Evolutionary conservation across 2,888 invertebrate species (phyloP).

Genomic region (Didymodactylos carnosus): DNA sequence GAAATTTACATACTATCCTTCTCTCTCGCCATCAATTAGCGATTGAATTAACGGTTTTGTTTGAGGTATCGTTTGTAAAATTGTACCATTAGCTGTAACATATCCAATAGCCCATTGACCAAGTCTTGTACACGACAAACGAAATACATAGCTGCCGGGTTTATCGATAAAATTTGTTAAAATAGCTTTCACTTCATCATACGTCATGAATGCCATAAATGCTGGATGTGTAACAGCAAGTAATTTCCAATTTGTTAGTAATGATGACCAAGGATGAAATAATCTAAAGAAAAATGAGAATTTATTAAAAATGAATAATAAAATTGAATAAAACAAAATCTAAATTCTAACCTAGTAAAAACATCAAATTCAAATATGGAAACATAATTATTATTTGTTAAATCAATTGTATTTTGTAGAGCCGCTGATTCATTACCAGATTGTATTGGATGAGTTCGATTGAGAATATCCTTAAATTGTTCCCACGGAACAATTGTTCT

Average conservation of each 20-base stretch:
- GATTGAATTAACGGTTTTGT: slow-evolving; percentile 74
- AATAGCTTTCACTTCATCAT: slow-evolving; percentile 67
- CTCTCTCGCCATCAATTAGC: slow-evolving; percentile 81
- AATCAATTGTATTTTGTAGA: slow-evolving; percentile 90
- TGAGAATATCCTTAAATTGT: slow-evolving; percentile 72
- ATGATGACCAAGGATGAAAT: slow-evolving; percentile 95
- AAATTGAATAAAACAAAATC: too few relatives aligned
- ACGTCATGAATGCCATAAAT: slow-evolving; percentile 94
- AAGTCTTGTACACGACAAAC: slow-evolving; percentile 84
- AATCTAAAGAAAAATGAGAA: slow-evolving; percentile 37
- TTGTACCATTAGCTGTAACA: slow-evolving; percentile 90
- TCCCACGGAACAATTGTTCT: slow-evolving; percentile 85
- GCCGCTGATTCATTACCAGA: slow-evolving; percentile 94
- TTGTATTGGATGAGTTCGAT: slow-evolving; percentile 80
- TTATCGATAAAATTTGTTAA: not conserved
- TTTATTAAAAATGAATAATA: not conserved
- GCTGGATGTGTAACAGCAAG: slow-evolving; percentile 96
- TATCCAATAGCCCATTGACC: slow-evolving; percentile 99
- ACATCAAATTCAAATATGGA: slow-evolving; percentile 99
- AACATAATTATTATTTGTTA: slow-evolving; percentile 97
- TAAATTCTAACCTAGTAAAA: slow-evolving; percentile 56
- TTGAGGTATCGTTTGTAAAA: slow-evolving; percentile 96
- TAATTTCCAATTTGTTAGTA: slow-evolving; percentile 92
- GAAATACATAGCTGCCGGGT: slow-evolving; percentile 44
- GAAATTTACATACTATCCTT: slow-evolving; percentile 62